Evolutionary conservation across 2,797 vertebrate genomes (phyloP).

Genomic region (Cyclura pinguis): DNA sequence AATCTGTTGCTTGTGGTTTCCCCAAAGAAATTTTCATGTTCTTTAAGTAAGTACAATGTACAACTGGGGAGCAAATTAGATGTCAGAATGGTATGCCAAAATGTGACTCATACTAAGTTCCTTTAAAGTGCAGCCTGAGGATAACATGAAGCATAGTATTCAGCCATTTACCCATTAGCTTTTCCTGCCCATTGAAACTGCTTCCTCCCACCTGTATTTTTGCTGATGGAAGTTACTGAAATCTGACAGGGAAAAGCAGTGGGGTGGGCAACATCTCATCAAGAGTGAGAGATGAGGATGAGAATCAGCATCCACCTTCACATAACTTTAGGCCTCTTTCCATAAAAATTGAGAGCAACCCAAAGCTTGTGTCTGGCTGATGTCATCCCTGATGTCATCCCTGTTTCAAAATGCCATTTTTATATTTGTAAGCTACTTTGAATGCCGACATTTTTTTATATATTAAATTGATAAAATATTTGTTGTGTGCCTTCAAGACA

Average conservation of each 20-base stretch:
- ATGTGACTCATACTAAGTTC: background rate
- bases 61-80: background rate
- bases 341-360: no score
- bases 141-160: no score
- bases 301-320: background rate
- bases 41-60: background rate
- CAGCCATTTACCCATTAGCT: background rate
- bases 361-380: background rate
- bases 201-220: background rate
- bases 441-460: background rate
- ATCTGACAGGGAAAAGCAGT: no score
- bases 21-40: rapidly evolving
- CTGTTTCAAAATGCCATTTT: background rate
- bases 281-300: background rate
- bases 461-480: no score
- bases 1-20: rapidly evolving
- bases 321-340: background rate
- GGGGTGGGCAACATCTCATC: background rate
- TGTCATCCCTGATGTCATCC: no score
- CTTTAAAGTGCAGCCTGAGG: background rate
- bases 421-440: background rate
- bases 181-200: background rate
- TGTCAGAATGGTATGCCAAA: background rate
- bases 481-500: no score
- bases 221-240: background rate